Evolutionary conservation across 2,113 vertebrate species (phyloP), one percentile per base, ranked within the genome.

Genomic region (Gobiocypris rarus): DNA sequence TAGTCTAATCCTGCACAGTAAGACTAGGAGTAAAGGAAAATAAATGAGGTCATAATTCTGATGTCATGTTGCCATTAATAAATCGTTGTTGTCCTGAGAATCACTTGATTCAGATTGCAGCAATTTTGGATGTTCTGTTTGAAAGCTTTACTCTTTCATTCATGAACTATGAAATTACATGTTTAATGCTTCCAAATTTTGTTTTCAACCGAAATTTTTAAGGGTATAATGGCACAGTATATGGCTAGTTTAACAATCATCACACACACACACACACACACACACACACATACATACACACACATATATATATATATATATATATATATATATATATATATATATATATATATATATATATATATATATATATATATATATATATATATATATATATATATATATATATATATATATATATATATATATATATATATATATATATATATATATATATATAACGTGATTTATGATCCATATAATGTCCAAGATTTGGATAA

Each of bases 31-130:
- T n/a, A 11, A 71, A 71, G 69, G 69, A 43, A 41, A 6, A 41
- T 15, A 73, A 73, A 45, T 8, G 1, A 45, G 13, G 5, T 31
- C 5, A 65, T 65, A 15, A 65, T 61, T 24, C 24, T 59, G 58
- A 24, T 59, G 58, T 59, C 58, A 24, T 65, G 61, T 31, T 73
- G n/a, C 69, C 69, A 14, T 71, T 71, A 71, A 71, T 71, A 73
- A 8, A 14, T 73, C 41, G 24, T n/a, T 71, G 69, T 71, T 71
- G 69, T 73, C n/a, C 69, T 48, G 41, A 26, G 4, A 9, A 69
- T 17, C 26, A 65, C 61, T 65, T 65, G 65, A 69, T 73, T 73
- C n/a, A 73, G 11, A 45, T 73, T 15, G 38, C 69, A 73, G 69
- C 38, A 11, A 22, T 26, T 73, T 14, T 45, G 41, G 11, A 24